Conservation (phyloP, 2,888 invertebrate genomes). For the Acronicta psi region DNA sequence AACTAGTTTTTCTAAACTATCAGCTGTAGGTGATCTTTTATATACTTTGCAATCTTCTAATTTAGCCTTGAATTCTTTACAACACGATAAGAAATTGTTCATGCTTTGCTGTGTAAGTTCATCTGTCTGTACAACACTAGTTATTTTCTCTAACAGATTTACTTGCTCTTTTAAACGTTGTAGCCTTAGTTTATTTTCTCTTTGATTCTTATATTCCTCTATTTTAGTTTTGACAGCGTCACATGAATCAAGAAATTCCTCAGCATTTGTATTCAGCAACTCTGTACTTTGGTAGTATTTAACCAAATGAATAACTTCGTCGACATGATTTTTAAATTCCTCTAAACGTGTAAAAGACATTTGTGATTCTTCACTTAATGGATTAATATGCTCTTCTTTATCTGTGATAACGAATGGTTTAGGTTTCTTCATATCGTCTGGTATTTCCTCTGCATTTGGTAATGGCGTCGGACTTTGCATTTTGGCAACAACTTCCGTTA, state of each 20-base stretch:
- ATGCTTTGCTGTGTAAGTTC: slow-evolving; percentile 51
- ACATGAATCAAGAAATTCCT: slow-evolving; percentile 60
- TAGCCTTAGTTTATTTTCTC: slow-evolving; percentile 34
- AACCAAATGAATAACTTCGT: slow-evolving; percentile 56
- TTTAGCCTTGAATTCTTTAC: slow-evolving; percentile 60
- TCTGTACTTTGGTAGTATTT: slow-evolving; percentile 57
- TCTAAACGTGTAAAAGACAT: slow-evolving; percentile 29
- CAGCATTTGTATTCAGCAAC: slow-evolving; percentile 50
- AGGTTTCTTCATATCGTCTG: slow-evolving; percentile 10
- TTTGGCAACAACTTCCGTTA: background rate
- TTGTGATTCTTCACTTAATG: background rate
- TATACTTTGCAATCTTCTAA: slow-evolving; percentile 45
- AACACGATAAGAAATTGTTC: slow-evolving; percentile 57
- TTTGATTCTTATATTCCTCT: slow-evolving; percentile 33
- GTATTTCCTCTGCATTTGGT: background rate
- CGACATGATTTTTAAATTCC: slow-evolving; percentile 57
- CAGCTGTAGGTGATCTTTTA: slow-evolving; percentile 2
- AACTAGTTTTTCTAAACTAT: slow-evolving; percentile 42
- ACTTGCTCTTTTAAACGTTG: slow-evolving; percentile 53
- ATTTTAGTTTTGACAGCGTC: slow-evolving; percentile 58
- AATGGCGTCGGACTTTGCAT: background rate
- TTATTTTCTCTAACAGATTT: slow-evolving; percentile 51
- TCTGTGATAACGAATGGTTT: background rate
- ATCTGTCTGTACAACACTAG: slow-evolving; percentile 43
- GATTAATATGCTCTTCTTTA: background rate